Base-by-base conservation (phyloP, 2,888 invertebrate species). In the Dilophus febrilis region DNA sequence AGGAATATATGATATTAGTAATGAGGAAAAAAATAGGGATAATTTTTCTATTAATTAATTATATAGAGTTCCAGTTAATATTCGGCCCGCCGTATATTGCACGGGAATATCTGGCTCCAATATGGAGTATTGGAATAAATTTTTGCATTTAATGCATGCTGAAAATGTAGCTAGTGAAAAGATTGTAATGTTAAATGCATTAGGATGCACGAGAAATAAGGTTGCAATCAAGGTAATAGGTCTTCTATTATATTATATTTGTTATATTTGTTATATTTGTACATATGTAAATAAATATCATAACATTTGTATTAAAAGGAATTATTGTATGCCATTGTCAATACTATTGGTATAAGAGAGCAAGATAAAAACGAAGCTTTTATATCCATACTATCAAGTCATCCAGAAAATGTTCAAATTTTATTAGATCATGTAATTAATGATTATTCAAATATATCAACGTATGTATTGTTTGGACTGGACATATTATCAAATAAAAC, bases 61-160 rank as follows among this genome's bases (percentile, higher is more conserved):
- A n/a, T 11, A n/a, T 51, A 69, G 72, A 22, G 64, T 75, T 41
- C 64, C 71, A 17, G 68, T 69, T 7, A 79, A 86, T 51, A 66
- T 75, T 38, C 74, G 80, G 38, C 59, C 67, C 18, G 68, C 73
- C 38, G 79, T 86, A 1, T 87, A 85, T 59, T 87, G 87, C 53
- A 72, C 71, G 16, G 82, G 71, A 2, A 64, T 88, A 8, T 69
- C 73, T n/a, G 55, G 70, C 26, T 82, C 80, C 1, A 62, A 60
- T 1, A 49, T 53, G n/a, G 53, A 54, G 0, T 75, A 81, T 44
- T 88, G 81, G 70, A 51, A 72, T 2, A 70, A 64, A 48, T 58
- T 82, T 17, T 80, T 77, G 70, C 47, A 64, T 0, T 68, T 72
- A 45, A 84, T 74, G 57, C 51, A 58, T 38, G 53, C 48, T 0